Conservation (phyloP, 1,140 invertebrate genomes). For the Dreissena rostriformis region DNA sequence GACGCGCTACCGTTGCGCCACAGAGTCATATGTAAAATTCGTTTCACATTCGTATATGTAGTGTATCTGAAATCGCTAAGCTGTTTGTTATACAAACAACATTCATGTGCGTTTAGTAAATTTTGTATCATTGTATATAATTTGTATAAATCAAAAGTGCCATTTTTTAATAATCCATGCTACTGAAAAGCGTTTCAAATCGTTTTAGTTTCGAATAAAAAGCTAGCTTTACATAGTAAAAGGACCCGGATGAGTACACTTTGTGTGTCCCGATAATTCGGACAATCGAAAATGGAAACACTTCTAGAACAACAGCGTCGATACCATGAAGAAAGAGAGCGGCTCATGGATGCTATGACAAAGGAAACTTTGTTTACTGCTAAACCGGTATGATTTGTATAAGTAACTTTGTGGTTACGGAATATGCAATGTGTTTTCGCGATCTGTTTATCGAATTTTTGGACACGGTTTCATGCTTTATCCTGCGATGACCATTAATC, state of each 20-base stretch:
- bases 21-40: slow-evolving; percentile 70
- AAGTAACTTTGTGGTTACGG: background rate
- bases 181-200: background rate
- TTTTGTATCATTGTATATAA: no score
- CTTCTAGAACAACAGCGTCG: slow-evolving; percentile 98
- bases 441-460: background rate
- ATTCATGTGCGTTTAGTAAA: no score
- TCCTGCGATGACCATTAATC: no score
- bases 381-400: slow-evolving; percentile 85
- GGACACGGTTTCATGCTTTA: background rate
- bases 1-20: slow-evolving; percentile 99
- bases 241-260: slow-evolving; percentile 41
- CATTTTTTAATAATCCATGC: background rate
- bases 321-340: slow-evolving; percentile 98
- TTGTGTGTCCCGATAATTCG: background rate
- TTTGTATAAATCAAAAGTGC: background rate
- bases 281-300: slow-evolving; percentile 92
- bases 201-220: slow-evolving; percentile 22
- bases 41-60: background rate
- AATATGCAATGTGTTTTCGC: slow-evolving; percentile 49
- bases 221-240: slow-evolving; percentile 26
- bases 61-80: no score
- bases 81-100: no score
- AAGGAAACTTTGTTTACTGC: slow-evolving; percentile 98
- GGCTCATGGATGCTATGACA: slow-evolving; percentile 97